phyloP scores from a whole-genome alignment of 2,797 vertebrate genomes.

The Lindbergichthys nudifrons region DNA sequence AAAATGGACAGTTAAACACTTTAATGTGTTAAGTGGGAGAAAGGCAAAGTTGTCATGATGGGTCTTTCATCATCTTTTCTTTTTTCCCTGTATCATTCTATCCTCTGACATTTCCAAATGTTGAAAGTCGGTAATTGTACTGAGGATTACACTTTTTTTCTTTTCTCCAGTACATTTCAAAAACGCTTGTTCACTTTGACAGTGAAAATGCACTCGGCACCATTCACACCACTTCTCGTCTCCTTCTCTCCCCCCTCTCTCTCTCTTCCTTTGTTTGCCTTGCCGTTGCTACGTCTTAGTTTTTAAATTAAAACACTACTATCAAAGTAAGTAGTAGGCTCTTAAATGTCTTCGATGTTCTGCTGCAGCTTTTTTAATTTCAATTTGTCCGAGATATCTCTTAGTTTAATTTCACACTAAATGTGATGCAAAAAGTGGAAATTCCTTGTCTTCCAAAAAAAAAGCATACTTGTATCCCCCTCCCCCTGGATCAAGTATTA shows the following conservation, averaged over 20 bases:
- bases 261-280: constrained; percentile 58
- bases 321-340: constrained; percentile 74
- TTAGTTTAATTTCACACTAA: constrained; percentile 87
- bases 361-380: constrained; percentile 78
- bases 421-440: constrained; percentile 88
- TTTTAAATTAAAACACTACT: constrained; percentile 76
- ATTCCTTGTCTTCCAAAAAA: constrained; percentile 90
- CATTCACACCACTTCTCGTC: constrained; percentile 31
- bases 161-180: constrained; percentile 5
- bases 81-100: constrained; percentile 20
- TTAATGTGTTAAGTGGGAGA: constrained; percentile 15
- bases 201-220: constrained; percentile 53
- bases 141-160: constrained; percentile 5
- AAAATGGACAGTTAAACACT: constrained; percentile 51
- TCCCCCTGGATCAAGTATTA: constrained; percentile 75
- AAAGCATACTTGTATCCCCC: constrained; percentile 71
- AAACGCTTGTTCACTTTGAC: constrained; percentile 43
- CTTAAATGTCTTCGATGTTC: constrained; percentile 80
- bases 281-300: constrained; percentile 71
- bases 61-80: constrained; percentile 29
- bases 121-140: constrained; percentile 32
- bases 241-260: constrained; percentile 19
- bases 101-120: constrained; percentile 47
- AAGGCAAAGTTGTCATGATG: constrained; percentile 65
- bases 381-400: constrained; percentile 65